Evolutionary conservation across 2,113 vertebrate genomes (phyloP).

Genomic region (Eleginops maclovinus): DNA sequence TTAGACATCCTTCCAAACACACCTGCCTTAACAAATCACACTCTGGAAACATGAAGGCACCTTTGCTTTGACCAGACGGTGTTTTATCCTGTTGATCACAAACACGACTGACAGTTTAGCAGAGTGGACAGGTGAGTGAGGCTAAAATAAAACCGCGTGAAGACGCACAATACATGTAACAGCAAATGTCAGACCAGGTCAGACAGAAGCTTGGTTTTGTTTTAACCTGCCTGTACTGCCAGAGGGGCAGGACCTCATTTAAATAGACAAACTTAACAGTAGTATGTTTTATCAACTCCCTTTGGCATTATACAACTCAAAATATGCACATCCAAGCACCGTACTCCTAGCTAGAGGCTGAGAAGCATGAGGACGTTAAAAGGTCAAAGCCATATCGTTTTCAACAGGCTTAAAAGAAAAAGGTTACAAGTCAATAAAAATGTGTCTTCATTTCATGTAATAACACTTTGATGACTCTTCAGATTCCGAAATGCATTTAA

Average conservation of each 20-base stretch:
- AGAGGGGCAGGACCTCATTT: neutral
- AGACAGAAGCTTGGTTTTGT: neutral
- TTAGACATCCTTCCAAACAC: slow-evolving; percentile 7
- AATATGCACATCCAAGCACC: neutral
- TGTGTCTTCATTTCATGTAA: neutral
- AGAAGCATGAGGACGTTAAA: neutral
- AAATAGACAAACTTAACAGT: neutral
- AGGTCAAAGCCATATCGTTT: neutral
- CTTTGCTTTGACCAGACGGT: slow-evolving; percentile 10
- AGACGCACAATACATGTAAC: neutral
- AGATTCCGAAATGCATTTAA: neutral
- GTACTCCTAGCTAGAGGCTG: neutral
- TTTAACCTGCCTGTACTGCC: neutral
- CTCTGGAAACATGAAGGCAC: neutral
- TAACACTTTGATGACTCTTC: neutral
- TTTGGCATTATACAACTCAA: neutral
- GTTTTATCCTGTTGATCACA: neutral
- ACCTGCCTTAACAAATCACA: slow-evolving; percentile 19
- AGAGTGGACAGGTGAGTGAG: slow-evolving; percentile 48
- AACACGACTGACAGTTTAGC: slow-evolving; percentile 19
- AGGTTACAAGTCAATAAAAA: neutral
- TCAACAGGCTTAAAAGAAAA: too few relatives aligned
- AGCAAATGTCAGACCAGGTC: slow-evolving; percentile 36
- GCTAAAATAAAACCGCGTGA: slow-evolving; percentile 52
- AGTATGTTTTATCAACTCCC: neutral